A percentile compares a stretch with the other conserved stretches of the same genome.
phyloP scores from a whole-genome alignment of 2,888 invertebrate species.

The Scotopteryx bipunctaria region DNA sequence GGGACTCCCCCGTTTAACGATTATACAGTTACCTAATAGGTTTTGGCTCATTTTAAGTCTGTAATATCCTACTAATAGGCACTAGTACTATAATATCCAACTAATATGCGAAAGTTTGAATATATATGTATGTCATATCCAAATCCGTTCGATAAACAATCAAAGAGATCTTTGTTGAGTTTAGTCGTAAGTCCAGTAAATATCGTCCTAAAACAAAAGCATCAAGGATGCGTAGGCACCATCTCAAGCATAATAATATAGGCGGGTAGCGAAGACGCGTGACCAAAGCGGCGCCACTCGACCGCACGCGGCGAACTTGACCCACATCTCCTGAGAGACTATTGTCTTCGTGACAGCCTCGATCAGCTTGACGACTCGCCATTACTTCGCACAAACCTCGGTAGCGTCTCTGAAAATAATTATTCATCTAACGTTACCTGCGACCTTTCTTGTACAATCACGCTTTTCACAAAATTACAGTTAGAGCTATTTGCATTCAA shows the following conservation, averaged over 20 bases:
- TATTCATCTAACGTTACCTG: slow-evolving; percentile 28
- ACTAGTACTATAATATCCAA: too few relatives aligned
- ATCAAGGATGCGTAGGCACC: slow-evolving; percentile 11
- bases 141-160: too few relatives aligned
- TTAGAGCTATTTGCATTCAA: slow-evolving; percentile 35
- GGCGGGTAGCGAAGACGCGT: slow-evolving; percentile 47
- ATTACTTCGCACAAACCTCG: slow-evolving; percentile 50
- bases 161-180: too few relatives aligned
- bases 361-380: slow-evolving; percentile 53
- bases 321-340: slow-evolving; percentile 69
- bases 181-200: too few relatives aligned
- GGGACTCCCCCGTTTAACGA: too few relatives aligned
- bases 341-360: slow-evolving; percentile 73
- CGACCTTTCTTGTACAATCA: slow-evolving; percentile 40
- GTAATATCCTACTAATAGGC: too few relatives aligned
- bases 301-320: slow-evolving; percentile 71
- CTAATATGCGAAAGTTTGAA: too few relatives aligned
- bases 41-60: too few relatives aligned
- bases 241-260: slow-evolving; percentile 18
- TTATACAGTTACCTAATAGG: too few relatives aligned
- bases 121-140: too few relatives aligned
- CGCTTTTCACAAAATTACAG: slow-evolving; percentile 22
- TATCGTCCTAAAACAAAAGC: slow-evolving; percentile 6
- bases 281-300: slow-evolving; percentile 52
- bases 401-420: slow-evolving; percentile 42